These are phyloP conservation scores for Tichodroma muraria DNA, from an alignment of 2,113 vertebrate species.

Conservation along the genomic window DNA sequence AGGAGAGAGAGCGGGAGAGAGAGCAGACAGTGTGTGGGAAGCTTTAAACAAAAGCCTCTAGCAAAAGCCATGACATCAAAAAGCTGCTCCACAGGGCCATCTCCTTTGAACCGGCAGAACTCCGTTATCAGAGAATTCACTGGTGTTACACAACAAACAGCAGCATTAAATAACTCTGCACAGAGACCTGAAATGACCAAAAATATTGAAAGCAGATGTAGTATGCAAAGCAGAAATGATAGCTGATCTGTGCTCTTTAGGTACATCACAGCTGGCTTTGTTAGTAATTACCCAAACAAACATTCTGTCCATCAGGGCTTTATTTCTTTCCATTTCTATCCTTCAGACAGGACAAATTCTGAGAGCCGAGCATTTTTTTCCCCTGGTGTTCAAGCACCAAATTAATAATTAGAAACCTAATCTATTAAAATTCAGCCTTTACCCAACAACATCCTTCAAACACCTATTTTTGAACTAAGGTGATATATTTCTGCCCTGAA, in stretches of 20 bases:
- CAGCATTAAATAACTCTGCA: background rate
- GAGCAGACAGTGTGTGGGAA: background rate
- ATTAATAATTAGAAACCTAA: background rate
- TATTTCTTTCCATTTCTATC: background rate
- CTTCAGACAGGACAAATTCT: background rate
- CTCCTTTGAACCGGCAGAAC: slow-evolving; percentile 60
- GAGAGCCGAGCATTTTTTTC: background rate
- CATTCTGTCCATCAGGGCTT: background rate
- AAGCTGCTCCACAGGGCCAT: slow-evolving; percentile 31
- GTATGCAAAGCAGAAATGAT: background rate
- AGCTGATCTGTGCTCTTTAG: slow-evolving; percentile 6
- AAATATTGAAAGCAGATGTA: slow-evolving; percentile 55
- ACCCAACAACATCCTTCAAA: background rate
- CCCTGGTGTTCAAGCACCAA: background rate
- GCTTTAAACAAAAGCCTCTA: slow-evolving; percentile 52
- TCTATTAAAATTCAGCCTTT: background rate
- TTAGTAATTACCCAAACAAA: slow-evolving; percentile 40
- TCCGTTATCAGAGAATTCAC: slow-evolving; percentile 25
- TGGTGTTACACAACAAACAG: slow-evolving; percentile 44
- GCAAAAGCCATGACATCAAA: slow-evolving; percentile 46
- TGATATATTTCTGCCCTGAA: background rate
- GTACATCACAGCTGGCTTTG: background rate
- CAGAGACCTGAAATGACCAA: slow-evolving; percentile 37
- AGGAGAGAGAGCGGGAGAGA: background rate
- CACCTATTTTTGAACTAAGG: background rate